Conservation (phyloP, 2,888 invertebrate species). For the Cryptops parisi region DNA sequence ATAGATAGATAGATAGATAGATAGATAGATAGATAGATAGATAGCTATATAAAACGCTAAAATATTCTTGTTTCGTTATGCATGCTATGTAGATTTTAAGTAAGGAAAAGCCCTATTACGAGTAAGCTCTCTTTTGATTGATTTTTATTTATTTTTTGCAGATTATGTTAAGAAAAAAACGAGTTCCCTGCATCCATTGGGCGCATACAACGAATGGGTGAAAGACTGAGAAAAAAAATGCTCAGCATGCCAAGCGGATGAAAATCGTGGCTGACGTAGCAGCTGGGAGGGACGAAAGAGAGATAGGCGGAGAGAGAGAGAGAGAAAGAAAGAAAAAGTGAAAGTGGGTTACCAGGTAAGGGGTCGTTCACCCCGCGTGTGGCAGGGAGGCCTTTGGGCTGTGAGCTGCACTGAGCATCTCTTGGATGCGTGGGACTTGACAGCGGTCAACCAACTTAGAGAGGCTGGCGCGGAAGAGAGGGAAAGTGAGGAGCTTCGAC, state of each 20-base stretch:
- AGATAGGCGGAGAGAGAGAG: neutral
- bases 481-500: neutral
- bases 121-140: too few relatives aligned
- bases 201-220: neutral
- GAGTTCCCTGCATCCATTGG: neutral
- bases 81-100: too few relatives aligned
- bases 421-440: neutral
- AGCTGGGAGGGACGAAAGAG: too few relatives aligned
- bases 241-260: neutral
- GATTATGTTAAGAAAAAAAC: neutral
- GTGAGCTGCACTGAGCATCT: conserved; percentile 6
- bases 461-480: neutral
- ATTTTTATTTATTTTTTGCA: too few relatives aligned
- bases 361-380: conserved; percentile 8
- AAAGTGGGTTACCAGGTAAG: conserved; percentile 16
- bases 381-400: neutral
- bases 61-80: too few relatives aligned
- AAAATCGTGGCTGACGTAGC: too few relatives aligned
- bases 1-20: too few relatives aligned
- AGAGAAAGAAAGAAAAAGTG: conserved; percentile 4
- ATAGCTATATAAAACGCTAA: too few relatives aligned
- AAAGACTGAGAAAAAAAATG: neutral
- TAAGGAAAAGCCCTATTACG: too few relatives aligned
- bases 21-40: too few relatives aligned
- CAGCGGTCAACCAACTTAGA: neutral